A percentile compares a stretch with the other conserved stretches of the same genome.
Conservation (phyloP, 2,888 invertebrate species). For the Osedax fenrisi region DNA sequence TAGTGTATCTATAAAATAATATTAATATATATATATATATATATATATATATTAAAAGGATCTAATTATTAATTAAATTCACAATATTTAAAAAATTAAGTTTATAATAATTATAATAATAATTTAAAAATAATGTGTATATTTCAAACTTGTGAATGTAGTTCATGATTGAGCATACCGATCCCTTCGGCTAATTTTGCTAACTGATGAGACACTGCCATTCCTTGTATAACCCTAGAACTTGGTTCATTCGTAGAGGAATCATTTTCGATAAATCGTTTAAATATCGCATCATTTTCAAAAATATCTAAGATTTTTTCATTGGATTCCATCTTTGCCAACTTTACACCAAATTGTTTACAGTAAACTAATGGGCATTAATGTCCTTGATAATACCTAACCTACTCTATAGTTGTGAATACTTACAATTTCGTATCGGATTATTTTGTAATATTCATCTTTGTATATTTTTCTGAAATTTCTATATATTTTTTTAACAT, state of each 20-base stretch:
- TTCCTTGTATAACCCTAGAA: slow-evolving; percentile 47
- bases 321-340: slow-evolving; percentile 27
- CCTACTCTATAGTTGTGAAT: too few species aligned
- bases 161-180: slow-evolving; percentile 49
- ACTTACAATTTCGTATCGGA: too few species aligned
- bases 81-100: background rate
- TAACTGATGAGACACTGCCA: slow-evolving; percentile 50
- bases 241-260: slow-evolving; percentile 41
- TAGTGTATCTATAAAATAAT: too few species aligned
- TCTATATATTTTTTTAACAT: too few species aligned
- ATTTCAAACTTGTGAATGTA: slow-evolving; percentile 47
- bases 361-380: too few species aligned
- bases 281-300: slow-evolving; percentile 49
- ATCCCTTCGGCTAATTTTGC: slow-evolving; percentile 50
- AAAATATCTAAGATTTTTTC: background rate
- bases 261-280: slow-evolving; percentile 47
- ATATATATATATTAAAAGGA: too few species aligned
- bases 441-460: too few species aligned
- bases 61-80: too few species aligned
- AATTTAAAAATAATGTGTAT: background rate
- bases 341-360: too few species aligned
- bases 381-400: too few species aligned
- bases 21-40: too few species aligned
- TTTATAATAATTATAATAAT: background rate
- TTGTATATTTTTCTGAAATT: too few species aligned